These are phyloP conservation scores for Parauchenoglanis ngamensis DNA, from an alignment of 2,797 vertebrate genomes.

Conservation along the genomic window DNA sequence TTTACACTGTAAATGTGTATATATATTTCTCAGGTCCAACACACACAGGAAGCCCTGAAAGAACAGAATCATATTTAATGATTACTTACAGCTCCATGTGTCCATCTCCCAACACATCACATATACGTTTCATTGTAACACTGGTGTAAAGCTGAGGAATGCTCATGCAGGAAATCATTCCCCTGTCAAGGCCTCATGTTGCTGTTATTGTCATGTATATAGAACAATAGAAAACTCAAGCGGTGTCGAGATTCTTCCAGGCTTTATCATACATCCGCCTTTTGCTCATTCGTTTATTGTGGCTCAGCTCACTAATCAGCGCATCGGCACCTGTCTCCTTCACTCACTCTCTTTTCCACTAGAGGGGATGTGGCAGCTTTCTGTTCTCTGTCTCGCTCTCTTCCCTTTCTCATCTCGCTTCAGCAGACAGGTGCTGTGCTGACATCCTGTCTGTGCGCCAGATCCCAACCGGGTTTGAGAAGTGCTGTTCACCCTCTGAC, in stretches of 20 bases:
- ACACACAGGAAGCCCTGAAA: background rate
- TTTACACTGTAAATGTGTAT: too few relatives aligned
- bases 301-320: constrained; percentile 19
- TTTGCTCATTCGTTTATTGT: background rate
- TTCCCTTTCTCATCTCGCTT: constrained; percentile 11
- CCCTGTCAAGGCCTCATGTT: background rate
- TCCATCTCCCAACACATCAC: background rate
- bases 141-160: background rate
- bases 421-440: constrained; percentile 25
- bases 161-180: background rate
- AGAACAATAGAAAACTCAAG: background rate
- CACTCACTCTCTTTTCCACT: constrained; percentile 14
- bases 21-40: too few relatives aligned
- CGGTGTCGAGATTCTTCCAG: background rate
- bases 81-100: background rate
- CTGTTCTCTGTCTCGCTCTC: constrained; percentile 2
- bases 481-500: background rate
- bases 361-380: constrained; percentile 14
- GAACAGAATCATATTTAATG: background rate
- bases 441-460: background rate
- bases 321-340: constrained; percentile 51
- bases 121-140: background rate
- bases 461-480: background rate
- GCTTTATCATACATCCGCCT: background rate
- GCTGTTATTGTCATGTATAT: background rate